Conservation (phyloP, 2,888 invertebrate genomes). For the Cheilosia pagana region DNA sequence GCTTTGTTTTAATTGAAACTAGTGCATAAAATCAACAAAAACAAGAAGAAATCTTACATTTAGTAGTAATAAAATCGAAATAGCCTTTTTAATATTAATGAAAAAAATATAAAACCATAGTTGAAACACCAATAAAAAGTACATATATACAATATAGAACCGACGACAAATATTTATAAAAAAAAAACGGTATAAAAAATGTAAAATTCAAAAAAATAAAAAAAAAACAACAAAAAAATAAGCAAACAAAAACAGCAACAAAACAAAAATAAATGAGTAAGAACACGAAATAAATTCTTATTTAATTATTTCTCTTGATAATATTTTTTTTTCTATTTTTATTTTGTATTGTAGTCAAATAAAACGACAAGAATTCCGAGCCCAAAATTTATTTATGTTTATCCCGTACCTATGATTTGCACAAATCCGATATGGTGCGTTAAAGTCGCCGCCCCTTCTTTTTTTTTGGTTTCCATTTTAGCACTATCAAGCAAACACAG, state of each 20-base stretch:
- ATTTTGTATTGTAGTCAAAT: slow-evolving; percentile 33
- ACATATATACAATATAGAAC: slow-evolving; percentile 36
- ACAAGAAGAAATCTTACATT: slow-evolving; percentile 12
- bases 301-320: slow-evolving; percentile 22
- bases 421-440: neutral
- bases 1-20: neutral
- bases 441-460: no score
- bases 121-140: slow-evolving; percentile 38
- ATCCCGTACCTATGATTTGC: neutral
- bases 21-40: slow-evolving; percentile 28
- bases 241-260: slow-evolving; percentile 32
- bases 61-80: slow-evolving; percentile 51
- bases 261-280: slow-evolving; percentile 44
- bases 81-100: slow-evolving; percentile 50
- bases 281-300: slow-evolving; percentile 37
- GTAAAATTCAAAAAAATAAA: slow-evolving; percentile 33
- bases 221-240: slow-evolving; percentile 11
- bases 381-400: slow-evolving; percentile 7
- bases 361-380: slow-evolving; percentile 15
- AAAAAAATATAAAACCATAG: slow-evolving; percentile 30
- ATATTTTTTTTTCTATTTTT: slow-evolving; percentile 30
- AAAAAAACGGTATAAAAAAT: slow-evolving; percentile 40
- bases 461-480: no score
- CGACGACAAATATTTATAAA: slow-evolving; percentile 51
- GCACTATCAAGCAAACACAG: no score